phyloP scores from a whole-genome alignment of 2,113 vertebrate genomes.

The Athene cunicularia region DNA sequence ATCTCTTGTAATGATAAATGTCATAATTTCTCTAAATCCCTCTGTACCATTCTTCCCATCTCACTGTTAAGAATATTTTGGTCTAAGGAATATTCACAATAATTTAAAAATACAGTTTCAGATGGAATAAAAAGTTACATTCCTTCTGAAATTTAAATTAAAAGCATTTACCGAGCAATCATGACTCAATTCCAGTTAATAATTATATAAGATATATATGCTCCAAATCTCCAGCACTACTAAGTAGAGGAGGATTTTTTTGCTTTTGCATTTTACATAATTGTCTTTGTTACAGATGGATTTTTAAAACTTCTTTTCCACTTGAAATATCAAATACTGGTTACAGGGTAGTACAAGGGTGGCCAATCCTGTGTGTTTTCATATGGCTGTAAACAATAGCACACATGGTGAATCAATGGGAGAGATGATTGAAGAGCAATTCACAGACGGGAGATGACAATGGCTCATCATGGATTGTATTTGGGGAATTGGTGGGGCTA shows the following conservation, averaged over 20 bases:
- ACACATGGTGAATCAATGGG: slow-evolving; percentile 61
- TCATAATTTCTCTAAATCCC: neutral
- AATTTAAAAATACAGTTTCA: slow-evolving; percentile 8
- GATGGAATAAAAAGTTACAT: neutral
- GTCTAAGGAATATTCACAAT: neutral
- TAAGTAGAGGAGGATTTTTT: neutral
- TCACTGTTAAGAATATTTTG: neutral
- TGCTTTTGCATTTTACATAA: slow-evolving; percentile 1
- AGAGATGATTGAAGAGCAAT: slow-evolving; percentile 58
- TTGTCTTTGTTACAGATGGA: slow-evolving; percentile 14
- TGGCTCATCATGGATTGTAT: slow-evolving; percentile 51
- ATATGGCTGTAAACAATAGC: slow-evolving; percentile 14
- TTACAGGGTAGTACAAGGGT: neutral
- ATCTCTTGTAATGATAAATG: neutral
- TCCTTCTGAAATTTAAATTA: slow-evolving; percentile 27
- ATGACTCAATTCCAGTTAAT: slow-evolving; percentile 22
- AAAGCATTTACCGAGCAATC: slow-evolving; percentile 23
- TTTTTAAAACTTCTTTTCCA: slow-evolving; percentile 16
- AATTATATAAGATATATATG: neutral
- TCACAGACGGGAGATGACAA: slow-evolving; percentile 22
- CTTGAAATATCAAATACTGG: slow-evolving; percentile 21
- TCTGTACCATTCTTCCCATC: neutral
- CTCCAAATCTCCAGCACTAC: neutral
- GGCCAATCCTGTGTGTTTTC: neutral
- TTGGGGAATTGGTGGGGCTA: slow-evolving; percentile 29